Base-by-base conservation (phyloP, 2,113 vertebrate species). In the Mixornis gularis region DNA sequence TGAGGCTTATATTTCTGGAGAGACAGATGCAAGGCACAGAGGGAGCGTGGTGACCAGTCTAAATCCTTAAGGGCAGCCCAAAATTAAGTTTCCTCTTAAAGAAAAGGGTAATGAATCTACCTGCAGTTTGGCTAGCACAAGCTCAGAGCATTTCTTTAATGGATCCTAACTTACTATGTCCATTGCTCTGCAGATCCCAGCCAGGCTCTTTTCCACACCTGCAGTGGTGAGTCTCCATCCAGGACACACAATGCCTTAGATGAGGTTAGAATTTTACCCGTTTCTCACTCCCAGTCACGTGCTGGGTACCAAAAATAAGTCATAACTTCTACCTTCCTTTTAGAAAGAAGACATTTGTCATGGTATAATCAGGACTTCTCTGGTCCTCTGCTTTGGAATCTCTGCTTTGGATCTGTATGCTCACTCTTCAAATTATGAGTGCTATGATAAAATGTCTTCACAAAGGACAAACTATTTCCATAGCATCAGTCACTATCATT, bases 401-500 rank as follows among this genome's bases (percentile, higher is more conserved):
- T 41, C 17, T 82, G 9, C 13, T 92, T 91, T 81, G 32, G 36
- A 32, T 85, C 49, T 79, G 25, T 38, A 70, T 2, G 3, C 6
- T 79, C 20, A 43, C 44, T 82, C 71, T 68, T 76, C 55, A 59
- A 69, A 29, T 68, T 81, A 56, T 29, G 29, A 62, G 22, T 38
- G 6, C 20, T 82, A 32, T 68, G 49, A 74, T 34, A 89, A 94
- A 92, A 91, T 17, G 19, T 64, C 78, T 92, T 69, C 73, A 65
- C 41, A 87, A 85, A 92, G 49, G 72, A 87, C 73, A 72, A 79
- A 32, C 22, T 85, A 76, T 71, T 95, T 89, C 59, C 84, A 87
- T 56, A 64, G 29, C 34, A 74, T 69, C 60, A 80, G n/a, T 89
- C 81, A 91, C 34, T 82, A 91, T 69, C 36, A 36, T 69, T 92